These are phyloP conservation scores for Narcine bancroftii DNA, from an alignment of 2,113 vertebrate genomes.

Conservation along the genomic window DNA sequence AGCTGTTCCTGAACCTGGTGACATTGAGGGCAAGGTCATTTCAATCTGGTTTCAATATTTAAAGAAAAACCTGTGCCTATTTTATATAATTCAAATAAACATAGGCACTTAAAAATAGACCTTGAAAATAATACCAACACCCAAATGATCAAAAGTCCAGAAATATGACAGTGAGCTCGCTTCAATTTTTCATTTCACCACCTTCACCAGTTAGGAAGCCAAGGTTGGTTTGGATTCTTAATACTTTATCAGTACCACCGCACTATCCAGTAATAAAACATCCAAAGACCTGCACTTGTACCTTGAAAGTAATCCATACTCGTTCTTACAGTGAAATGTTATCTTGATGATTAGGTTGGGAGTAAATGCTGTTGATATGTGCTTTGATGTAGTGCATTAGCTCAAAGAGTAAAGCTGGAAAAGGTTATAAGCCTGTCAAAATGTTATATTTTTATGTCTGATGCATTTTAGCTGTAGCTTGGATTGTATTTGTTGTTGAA, in stretches of 20 bases:
- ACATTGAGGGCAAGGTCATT: no score
- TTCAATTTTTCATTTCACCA: background rate
- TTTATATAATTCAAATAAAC: background rate
- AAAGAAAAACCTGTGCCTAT: background rate
- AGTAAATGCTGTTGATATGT: background rate
- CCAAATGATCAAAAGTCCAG: background rate
- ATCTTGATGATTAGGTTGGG: background rate
- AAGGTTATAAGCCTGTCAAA: background rate
- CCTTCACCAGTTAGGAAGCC: background rate
- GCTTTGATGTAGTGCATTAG: background rate
- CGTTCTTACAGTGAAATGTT: background rate
- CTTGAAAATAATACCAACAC: background rate
- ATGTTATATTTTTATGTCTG: background rate
- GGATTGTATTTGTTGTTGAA: background rate
- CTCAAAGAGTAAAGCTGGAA: conserved; percentile 3
- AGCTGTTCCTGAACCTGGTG: no score
- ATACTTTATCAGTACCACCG: background rate
- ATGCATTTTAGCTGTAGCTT: conserved; percentile 9
- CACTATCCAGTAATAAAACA: background rate
- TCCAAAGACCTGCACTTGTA: background rate
- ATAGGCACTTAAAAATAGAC: background rate
- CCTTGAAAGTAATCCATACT: background rate
- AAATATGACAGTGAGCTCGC: background rate
- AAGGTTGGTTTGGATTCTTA: background rate
- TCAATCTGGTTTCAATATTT: background rate